These are phyloP conservation scores for Heterodera carotae DNA, from an alignment of 1,140 invertebrate genomes.

Conservation along the genomic window DNA sequence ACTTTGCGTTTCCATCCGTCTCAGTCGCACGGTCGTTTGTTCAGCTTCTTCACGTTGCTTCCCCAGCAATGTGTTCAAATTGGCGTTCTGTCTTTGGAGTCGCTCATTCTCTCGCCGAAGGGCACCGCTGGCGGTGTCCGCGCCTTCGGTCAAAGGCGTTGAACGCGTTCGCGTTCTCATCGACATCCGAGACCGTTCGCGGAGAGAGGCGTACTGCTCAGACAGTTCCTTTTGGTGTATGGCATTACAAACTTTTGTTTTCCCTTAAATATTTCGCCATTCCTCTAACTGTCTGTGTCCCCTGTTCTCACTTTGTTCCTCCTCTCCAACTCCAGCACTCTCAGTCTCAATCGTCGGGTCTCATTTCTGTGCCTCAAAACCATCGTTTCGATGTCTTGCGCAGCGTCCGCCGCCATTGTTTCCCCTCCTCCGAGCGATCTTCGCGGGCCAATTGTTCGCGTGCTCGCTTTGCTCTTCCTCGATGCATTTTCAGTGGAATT, in stretches of 20 bases:
- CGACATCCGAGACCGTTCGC: constrained; percentile 32
- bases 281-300: constrained; percentile 14
- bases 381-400: constrained; percentile 22
- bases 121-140: not conserved
- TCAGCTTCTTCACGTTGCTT: constrained; percentile 33
- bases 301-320: constrained; percentile 36
- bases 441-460: constrained; percentile 1
- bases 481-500: constrained; percentile 12
- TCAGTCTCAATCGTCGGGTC: constrained; percentile 35
- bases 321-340: constrained; percentile 34
- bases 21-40: constrained; percentile 30
- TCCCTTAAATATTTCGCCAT: not conserved
- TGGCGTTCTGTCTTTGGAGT: constrained; percentile 31
- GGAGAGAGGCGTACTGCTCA: constrained; percentile 29
- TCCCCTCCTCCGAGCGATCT: not conserved
- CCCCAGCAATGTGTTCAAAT: constrained; percentile 33
- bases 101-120: constrained; percentile 39
- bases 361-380: constrained; percentile 40
- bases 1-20: constrained; percentile 13
- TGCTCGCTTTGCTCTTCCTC: constrained; percentile 22
- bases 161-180: constrained; percentile 5
- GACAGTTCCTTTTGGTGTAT: constrained; percentile 25
- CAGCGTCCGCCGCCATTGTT: constrained; percentile 3
- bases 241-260: too few relatives aligned
- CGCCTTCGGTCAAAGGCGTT: constrained; percentile 6